phyloP scores from a whole-genome alignment of 2,888 invertebrate genomes.

The Cyrtodaria siliqua region DNA sequence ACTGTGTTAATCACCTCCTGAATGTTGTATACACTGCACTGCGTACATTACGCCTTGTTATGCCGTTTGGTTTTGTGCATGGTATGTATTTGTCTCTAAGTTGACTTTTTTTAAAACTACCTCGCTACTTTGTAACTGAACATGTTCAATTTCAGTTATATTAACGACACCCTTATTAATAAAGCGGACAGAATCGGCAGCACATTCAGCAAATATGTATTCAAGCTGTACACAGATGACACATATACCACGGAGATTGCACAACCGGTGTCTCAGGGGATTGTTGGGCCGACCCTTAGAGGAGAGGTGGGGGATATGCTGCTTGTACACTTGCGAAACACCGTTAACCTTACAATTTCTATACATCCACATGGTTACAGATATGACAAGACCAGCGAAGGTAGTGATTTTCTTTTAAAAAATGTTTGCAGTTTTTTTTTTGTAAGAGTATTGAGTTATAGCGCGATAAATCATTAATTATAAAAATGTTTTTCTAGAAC shows the following conservation, averaged over 20 bases:
- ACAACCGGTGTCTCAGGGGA: slow-evolving; percentile 31
- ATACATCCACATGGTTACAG: slow-evolving; percentile 49
- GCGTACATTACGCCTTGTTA: too few species aligned
- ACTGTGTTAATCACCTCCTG: too few species aligned
- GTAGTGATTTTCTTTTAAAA: too few species aligned
- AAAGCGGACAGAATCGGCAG: slow-evolving; percentile 34
- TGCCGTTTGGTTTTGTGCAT: too few species aligned
- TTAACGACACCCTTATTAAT: slow-evolving; percentile 7
- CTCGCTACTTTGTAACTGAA: too few species aligned
- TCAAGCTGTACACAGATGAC: slow-evolving; percentile 57
- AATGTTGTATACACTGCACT: too few species aligned
- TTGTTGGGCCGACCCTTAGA: slow-evolving; percentile 36
- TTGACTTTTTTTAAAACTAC: too few species aligned
- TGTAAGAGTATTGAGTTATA: too few species aligned
- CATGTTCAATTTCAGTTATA: slow-evolving; percentile 6
- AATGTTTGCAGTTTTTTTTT: too few species aligned
- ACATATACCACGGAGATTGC: slow-evolving; percentile 40
- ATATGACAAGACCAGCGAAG: slow-evolving; percentile 42
- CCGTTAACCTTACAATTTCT: slow-evolving; percentile 8
- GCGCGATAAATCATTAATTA: too few species aligned
- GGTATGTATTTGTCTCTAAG: too few species aligned
- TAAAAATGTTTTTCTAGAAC: too few species aligned
- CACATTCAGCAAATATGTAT: slow-evolving; percentile 39
- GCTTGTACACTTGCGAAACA: slow-evolving; percentile 38
- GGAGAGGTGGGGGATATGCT: slow-evolving; percentile 48